Evolutionary conservation across 1,140 invertebrate genomes (phyloP).

Genomic region (Aplysia californica): DNA sequence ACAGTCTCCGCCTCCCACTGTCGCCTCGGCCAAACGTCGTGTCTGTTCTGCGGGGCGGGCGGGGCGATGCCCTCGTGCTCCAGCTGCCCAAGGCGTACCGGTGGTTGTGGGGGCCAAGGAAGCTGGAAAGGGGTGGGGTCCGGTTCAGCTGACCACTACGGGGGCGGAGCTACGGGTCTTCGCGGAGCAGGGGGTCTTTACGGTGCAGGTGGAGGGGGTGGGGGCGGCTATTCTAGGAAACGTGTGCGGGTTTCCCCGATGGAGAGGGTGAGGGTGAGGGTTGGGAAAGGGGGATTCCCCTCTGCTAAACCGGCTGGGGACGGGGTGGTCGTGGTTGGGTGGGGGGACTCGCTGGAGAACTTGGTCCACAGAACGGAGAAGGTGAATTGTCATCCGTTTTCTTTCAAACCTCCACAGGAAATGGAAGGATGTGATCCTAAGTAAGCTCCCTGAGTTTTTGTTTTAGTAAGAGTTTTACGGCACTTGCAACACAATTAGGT

Average conservation of each 20-base stretch:
- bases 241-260: conserved; percentile 18
- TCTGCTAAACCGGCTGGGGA: conserved; percentile 23
- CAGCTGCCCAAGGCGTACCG: conserved; percentile 18
- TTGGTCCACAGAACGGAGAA: neutral
- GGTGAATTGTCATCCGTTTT: no score
- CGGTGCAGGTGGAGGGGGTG: conserved; percentile 29
- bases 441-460: no score
- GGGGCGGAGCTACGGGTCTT: conserved; percentile 32
- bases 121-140: neutral
- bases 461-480: no score
- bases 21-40: conserved; percentile 8
- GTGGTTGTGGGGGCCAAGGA: conserved; percentile 26
- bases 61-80: conserved; percentile 23
- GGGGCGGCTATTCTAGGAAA: conserved; percentile 31
- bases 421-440: no score
- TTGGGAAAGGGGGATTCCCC: conserved; percentile 20
- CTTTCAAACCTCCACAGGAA: no score
- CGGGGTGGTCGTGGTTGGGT: conserved; percentile 32
- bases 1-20: conserved; percentile 15
- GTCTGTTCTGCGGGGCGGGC: conserved; percentile 34
- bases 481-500: no score
- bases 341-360: conserved; percentile 29
- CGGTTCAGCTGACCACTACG: conserved; percentile 28
- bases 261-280: conserved; percentile 19
- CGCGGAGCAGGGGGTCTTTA: conserved; percentile 23